phyloP scores from a whole-genome alignment of 2,797 vertebrate genomes.

The Pyrocephalus nanus region DNA sequence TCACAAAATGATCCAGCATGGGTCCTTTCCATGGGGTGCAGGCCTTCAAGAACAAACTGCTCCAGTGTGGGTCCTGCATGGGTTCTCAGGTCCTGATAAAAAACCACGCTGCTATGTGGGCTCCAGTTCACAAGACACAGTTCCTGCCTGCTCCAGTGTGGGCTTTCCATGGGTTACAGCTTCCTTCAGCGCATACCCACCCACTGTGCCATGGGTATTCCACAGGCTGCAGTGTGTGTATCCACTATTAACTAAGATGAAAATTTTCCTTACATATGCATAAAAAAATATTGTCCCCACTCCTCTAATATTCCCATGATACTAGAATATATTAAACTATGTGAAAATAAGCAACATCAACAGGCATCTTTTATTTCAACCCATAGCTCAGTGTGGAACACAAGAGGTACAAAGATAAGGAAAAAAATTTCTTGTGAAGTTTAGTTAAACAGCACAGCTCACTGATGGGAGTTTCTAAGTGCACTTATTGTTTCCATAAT shows the following conservation, averaged over 20 bases:
- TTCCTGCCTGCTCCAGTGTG: not conserved
- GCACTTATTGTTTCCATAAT: not conserved
- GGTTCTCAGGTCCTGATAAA: rapidly evolving
- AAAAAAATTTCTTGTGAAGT: not conserved
- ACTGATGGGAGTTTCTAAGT: not conserved
- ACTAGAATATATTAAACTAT: rapidly evolving
- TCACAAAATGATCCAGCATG: not conserved
- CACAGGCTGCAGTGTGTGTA: not conserved
- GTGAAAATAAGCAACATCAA: not conserved
- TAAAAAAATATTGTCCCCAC: not conserved
- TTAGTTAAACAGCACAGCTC: not conserved
- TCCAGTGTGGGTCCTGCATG: rapidly evolving
- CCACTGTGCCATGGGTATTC: not conserved
- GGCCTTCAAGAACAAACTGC: not conserved
- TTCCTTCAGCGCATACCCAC: not conserved
- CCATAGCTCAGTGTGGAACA: not conserved
- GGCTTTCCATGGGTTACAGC: not conserved
- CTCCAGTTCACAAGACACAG: not conserved
- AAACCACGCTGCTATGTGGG: not conserved
- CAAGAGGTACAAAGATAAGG: not conserved
- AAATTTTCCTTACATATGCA: not conserved
- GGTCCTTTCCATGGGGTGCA: not conserved
- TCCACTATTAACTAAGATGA: rapidly evolving
- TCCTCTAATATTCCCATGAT: not conserved
- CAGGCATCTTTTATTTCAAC: not conserved